Conservation (phyloP, 2,888 invertebrate species). For the Merodon equestris region DNA sequence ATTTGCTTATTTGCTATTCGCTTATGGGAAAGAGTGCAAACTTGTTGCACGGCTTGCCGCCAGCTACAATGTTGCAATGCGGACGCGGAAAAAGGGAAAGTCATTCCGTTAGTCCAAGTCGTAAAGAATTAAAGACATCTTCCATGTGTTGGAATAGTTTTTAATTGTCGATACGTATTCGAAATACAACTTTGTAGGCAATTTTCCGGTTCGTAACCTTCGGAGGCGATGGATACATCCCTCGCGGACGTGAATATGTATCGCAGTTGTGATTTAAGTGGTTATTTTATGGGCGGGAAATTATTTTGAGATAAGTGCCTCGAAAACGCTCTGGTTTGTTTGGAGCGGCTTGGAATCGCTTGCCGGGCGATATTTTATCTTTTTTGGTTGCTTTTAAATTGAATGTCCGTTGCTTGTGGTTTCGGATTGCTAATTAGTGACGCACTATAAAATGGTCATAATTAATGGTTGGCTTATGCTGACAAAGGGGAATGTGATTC, state of each 20-base stretch:
- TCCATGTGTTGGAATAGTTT: conserved; percentile 35
- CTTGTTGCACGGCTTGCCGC: conserved; percentile 24
- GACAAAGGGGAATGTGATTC: not conserved
- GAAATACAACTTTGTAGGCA: conserved; percentile 57
- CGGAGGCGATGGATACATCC: not conserved
- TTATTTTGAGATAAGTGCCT: not conserved
- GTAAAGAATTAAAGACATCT: conserved; percentile 31
- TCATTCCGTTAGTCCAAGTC: conserved; percentile 43
- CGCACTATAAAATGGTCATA: no score
- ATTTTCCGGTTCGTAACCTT: conserved; percentile 55
- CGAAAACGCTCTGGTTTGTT: no score
- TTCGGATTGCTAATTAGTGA: no score
- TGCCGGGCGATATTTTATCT: no score
- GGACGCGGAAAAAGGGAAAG: conserved; percentile 32
- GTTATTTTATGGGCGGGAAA: conserved; percentile 25
- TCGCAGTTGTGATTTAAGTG: conserved; percentile 21
- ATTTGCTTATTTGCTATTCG: conserved; percentile 20
- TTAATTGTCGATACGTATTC: conserved; percentile 42
- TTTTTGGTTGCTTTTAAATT: no score
- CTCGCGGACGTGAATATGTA: no score
- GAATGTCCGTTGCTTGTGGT: no score
- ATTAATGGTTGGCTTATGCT: not conserved
- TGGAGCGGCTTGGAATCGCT: no score
- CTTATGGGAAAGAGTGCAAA: conserved; percentile 20
- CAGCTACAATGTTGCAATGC: conserved; percentile 35